Evolutionary conservation across 92 coral and sea anemone species (phyloP).

Genomic region (Phenganax marumi): DNA sequence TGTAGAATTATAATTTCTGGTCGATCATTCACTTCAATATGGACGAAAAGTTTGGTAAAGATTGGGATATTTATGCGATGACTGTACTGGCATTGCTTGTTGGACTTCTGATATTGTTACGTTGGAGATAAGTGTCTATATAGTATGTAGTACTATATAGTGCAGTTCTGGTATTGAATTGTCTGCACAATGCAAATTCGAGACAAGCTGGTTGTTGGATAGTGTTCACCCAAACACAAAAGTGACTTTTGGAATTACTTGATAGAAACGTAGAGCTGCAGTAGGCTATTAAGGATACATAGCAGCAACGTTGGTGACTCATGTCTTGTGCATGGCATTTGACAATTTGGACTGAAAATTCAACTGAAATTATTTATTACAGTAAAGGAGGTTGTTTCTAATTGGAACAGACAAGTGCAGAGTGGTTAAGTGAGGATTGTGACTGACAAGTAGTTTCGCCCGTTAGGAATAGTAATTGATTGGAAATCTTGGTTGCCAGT

Average conservation of each 20-base stretch:
- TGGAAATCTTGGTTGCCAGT: too few relatives aligned
- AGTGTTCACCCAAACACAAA: neutral
- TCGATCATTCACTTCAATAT: slow-evolving; percentile 56
- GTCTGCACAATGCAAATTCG: neutral
- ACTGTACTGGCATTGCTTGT: slow-evolving; percentile 78
- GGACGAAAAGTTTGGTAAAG: slow-evolving; percentile 64
- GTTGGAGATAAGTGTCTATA: slow-evolving; percentile 59
- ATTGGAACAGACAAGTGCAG: too few relatives aligned
- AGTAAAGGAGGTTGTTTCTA: neutral
- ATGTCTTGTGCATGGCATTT: neutral
- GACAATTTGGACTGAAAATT: neutral
- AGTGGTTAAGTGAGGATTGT: too few relatives aligned
- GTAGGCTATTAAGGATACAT: too few relatives aligned
- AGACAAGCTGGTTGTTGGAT: neutral
- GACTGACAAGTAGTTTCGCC: too few relatives aligned
- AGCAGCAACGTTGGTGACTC: neutral
- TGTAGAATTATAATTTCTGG: slow-evolving; percentile 82
- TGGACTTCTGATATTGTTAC: slow-evolving; percentile 73
- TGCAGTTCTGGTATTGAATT: too few relatives aligned
- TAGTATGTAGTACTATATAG: neutral
- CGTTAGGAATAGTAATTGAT: too few relatives aligned
- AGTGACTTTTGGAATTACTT: too few relatives aligned
- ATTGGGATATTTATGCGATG: slow-evolving; percentile 95
- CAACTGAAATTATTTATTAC: slow-evolving; percentile 6
- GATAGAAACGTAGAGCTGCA: too few relatives aligned